Evolutionary conservation across 1,140 invertebrate genomes (phyloP).

Genomic region (Phocides pigmalion): DNA sequence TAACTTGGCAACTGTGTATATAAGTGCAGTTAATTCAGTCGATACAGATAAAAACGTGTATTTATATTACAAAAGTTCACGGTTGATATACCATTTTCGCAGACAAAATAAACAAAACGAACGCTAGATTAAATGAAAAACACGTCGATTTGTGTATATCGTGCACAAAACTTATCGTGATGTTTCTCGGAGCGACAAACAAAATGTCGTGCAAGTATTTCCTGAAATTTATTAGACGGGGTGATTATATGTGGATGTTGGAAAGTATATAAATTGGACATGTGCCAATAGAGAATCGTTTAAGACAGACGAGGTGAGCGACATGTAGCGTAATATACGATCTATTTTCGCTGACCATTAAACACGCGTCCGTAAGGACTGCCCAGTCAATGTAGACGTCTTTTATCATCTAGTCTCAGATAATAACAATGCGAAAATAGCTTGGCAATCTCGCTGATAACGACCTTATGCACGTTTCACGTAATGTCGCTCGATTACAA

Average conservation of each 20-base stretch:
- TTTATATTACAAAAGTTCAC: too few species aligned
- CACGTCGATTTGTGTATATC: too few species aligned
- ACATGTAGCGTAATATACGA: slow-evolving; percentile 59
- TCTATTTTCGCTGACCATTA: slow-evolving; percentile 70
- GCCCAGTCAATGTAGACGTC: slow-evolving; percentile 29
- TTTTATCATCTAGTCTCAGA: slow-evolving; percentile 26
- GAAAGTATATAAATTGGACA: slow-evolving; percentile 69
- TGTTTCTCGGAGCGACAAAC: neutral
- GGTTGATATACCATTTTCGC: too few species aligned
- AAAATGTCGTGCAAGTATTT: slow-evolving; percentile 2
- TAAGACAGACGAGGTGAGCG: slow-evolving; percentile 68
- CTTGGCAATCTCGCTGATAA: slow-evolving; percentile 16
- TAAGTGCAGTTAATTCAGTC: too few species aligned
- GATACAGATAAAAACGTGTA: too few species aligned
- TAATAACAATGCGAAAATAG: slow-evolving; percentile 34
- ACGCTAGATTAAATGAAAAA: too few species aligned
- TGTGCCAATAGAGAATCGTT: slow-evolving; percentile 66
- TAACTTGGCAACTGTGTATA: too few species aligned
- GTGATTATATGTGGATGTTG: slow-evolving; percentile 40
- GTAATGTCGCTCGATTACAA: slow-evolving; percentile 11
- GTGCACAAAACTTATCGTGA: too few species aligned
- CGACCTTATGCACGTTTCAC: slow-evolving; percentile 3
- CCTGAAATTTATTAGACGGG: slow-evolving; percentile 17
- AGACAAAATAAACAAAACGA: too few species aligned
- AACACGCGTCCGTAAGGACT: slow-evolving; percentile 39